Evolutionary conservation across 2,113 vertebrate species (phyloP).

Genomic region (Chaetodon auriga): DNA sequence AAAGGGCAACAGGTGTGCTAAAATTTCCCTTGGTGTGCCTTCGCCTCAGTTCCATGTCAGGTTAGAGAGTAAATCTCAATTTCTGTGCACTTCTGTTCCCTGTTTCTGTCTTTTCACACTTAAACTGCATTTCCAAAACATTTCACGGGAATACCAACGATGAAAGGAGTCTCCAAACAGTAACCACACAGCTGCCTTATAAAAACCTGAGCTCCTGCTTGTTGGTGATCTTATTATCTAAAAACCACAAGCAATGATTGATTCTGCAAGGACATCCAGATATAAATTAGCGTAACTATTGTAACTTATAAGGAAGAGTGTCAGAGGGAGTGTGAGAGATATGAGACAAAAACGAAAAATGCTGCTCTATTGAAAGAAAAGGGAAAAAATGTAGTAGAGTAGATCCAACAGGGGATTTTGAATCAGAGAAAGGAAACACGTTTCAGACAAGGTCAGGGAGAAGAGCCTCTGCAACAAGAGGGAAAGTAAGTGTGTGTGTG

Average conservation of each 20-base stretch:
- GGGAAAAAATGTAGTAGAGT: not conserved
- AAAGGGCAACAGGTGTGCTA: not conserved
- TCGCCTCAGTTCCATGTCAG: not conserved
- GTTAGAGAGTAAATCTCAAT: conserved; percentile 1
- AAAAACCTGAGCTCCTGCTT: conserved; percentile 1
- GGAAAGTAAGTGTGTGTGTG: conserved; percentile 16
- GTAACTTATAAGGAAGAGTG: not conserved
- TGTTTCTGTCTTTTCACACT: not conserved
- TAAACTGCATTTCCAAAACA: conserved; percentile 10
- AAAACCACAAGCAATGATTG: not conserved
- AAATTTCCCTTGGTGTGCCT: not conserved
- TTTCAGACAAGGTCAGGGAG: not conserved
- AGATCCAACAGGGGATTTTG: not conserved
- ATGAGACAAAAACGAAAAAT: not conserved
- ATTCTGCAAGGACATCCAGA: not conserved
- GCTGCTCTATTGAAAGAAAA: not conserved
- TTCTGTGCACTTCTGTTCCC: not conserved
- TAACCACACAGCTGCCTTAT: not conserved
- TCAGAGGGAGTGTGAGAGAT: not conserved
- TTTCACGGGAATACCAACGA: not conserved
- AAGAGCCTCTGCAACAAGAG: not conserved
- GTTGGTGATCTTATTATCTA: conserved; percentile 1
- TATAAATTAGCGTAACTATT: not conserved
- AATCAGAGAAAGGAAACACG: not conserved
- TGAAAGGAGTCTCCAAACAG: not conserved